A percentile compares a stretch with the other conserved stretches of the same genome.
These are phyloP conservation scores for human (Homo sapiens) DNA, from an alignment of 2,113 vertebrate species.

Conservation along the genomic window GRCh38 chr21:21572001-21572500, in stretches of 20 bases:
- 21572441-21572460: background rate
- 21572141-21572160: too few relatives aligned
- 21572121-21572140: too few relatives aligned
- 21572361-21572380: background rate
- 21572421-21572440: background rate
- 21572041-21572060: too few relatives aligned
- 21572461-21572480: background rate
- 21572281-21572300: background rate
- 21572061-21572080: too few relatives aligned
- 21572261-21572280: background rate
- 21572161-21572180: too few relatives aligned
- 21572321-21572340: background rate
- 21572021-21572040: too few relatives aligned
- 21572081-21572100: too few relatives aligned
- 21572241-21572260: background rate
- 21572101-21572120: too few relatives aligned
- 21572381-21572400: background rate
- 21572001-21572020: too few relatives aligned
- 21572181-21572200: too few relatives aligned
- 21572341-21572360: background rate
- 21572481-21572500: background rate
- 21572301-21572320: background rate
- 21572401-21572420: background rate
- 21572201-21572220: too few relatives aligned
- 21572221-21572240: background rate